Evolutionary conservation across 2,888 invertebrate genomes (phyloP).

Genomic region (Aromia moschata): DNA sequence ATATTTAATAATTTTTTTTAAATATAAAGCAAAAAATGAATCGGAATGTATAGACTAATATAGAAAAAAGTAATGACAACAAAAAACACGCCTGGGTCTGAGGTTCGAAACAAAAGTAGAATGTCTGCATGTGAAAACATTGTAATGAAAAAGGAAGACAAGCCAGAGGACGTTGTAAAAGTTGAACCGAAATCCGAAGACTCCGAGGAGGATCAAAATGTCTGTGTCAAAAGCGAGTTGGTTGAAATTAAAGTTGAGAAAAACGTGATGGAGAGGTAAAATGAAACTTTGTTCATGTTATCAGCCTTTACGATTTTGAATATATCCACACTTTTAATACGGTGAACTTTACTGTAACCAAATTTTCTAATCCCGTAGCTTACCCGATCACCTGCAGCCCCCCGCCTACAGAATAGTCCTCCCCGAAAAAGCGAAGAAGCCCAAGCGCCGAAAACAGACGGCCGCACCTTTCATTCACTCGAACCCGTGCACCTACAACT

Average conservation of each 20-base stretch:
- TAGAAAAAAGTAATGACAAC: no score
- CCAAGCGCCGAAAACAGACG: no score
- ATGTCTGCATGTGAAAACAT: neutral
- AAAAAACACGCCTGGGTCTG: no score
- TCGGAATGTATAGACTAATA: no score
- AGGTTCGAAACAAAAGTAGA: no score
- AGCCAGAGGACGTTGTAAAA: neutral
- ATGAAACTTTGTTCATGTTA: neutral
- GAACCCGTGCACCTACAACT: neutral
- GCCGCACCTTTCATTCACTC: no score
- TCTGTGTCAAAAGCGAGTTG: neutral
- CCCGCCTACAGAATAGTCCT: neutral
- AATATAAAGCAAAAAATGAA: no score
- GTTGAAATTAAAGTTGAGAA: neutral
- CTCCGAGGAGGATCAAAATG: neutral
- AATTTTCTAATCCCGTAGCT: no score
- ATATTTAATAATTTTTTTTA: no score
- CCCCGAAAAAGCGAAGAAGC: neutral
- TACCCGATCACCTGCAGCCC: neutral
- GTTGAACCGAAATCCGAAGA: neutral
- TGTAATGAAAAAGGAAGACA: neutral
- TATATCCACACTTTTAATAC: neutral
- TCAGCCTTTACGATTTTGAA: neutral
- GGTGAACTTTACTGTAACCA: neutral
- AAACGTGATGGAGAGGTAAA: neutral